Percentiles rank a stretch among this genome's conserved stretches.
Conservation (phyloP, 35 echinoderm and acorn worm species). For the Hemicentrotus pulcherrimus region DNA sequence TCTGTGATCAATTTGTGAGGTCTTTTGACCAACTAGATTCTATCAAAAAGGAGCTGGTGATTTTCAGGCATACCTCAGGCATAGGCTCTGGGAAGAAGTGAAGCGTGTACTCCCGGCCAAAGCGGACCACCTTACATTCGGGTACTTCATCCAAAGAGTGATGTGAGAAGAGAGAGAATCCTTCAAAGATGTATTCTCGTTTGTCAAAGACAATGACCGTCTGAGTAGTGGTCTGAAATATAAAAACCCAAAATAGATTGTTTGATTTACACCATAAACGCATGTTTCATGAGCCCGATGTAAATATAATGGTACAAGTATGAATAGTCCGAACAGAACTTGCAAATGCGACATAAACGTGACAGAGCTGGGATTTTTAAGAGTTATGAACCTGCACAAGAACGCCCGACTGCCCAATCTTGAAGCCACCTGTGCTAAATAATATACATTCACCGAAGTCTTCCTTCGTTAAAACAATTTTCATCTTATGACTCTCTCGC, state of each 20-base stretch:
- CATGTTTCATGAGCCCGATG: too few relatives aligned
- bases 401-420: too few relatives aligned
- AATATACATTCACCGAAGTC: too few relatives aligned
- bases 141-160: slow-evolving; percentile 68
- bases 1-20: too few relatives aligned
- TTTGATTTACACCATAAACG: not conserved
- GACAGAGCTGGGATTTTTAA: too few relatives aligned
- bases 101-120: slow-evolving; percentile 88
- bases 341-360: too few relatives aligned
- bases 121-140: slow-evolving; percentile 83
- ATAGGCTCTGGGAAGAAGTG: slow-evolving; percentile 72
- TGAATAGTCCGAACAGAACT: too few relatives aligned
- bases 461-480: too few relatives aligned
- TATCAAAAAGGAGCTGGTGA: not conserved
- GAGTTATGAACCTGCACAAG: too few relatives aligned
- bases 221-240: slow-evolving; percentile 65
- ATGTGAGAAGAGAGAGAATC: slow-evolving; percentile 84
- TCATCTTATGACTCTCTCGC: too few relatives aligned
- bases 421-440: too few relatives aligned
- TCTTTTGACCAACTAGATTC: not conserved
- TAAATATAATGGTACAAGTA: too few relatives aligned
- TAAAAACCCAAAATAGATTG: not conserved
- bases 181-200: slow-evolving; percentile 96
- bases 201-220: slow-evolving; percentile 94
- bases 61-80: slow-evolving; percentile 70